Evolutionary conservation across 2,113 vertebrate species (phyloP), one percentile per base, ranked within the genome.

Genomic region (Phoxinus phoxinus): DNA sequence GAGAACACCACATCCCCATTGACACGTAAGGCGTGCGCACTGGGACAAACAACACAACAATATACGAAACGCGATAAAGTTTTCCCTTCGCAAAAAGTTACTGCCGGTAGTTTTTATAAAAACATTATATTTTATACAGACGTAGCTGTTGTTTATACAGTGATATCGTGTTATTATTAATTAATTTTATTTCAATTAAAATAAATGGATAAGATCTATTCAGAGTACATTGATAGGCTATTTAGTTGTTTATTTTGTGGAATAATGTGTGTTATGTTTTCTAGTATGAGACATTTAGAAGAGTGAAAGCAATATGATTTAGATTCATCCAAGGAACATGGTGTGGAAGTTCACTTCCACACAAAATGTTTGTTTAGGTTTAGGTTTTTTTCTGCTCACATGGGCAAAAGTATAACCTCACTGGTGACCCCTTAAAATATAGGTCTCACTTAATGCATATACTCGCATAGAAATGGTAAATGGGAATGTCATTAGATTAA

Each of bases 1-100:
- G 89, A 85, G 78, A 48, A 86, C 51, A 30, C 4, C 61, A 48
- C 41, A 81, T 81, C 59, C 25, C 79, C 67, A 76, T 41, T 90
- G 56, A 71, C 41, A 35, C 3, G 2, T 94, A 95, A 91, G 3
- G 94, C 48, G 90, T 12, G 76, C 77, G 9, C 2, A 13, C 17
- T 86, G 71, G 94, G 92, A 90, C 94, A 93, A 83, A 93, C 72
- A 48, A 15, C 0, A 53, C 25, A 12, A 19, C 37, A 13, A 35
- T 6, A 35, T 3, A 73, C 74, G 12, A 89, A 89, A 87, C 81
- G 84, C 86, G 27, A 3, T 32, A 6, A 15, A 11, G 41, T 44
- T 44, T 23, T 1, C 7, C 3, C 9, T 37, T 41, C 35, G 10
- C 21, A 71, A 65, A 21, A 41, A 4, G 8, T 21, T 23, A 11